Evolutionary conservation across 1,140 invertebrate genomes (phyloP).

Genomic region (Teleopsis dalmanni): DNA sequence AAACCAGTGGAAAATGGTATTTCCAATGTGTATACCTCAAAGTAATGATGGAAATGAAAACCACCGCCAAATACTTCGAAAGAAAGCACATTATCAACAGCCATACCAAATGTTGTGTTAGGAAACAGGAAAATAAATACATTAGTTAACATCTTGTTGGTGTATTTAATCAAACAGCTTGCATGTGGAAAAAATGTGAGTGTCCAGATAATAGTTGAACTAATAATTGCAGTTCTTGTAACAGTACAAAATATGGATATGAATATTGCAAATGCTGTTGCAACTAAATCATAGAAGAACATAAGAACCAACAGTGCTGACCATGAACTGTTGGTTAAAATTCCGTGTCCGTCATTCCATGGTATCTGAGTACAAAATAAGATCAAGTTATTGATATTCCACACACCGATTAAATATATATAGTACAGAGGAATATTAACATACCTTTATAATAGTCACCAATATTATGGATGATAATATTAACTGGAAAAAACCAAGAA

Average conservation of each 20-base stretch:
- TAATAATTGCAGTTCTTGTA: conserved; percentile 10
- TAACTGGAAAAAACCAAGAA: no score
- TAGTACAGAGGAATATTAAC: no score
- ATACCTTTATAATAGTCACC: no score
- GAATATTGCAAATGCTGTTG: conserved; percentile 18
- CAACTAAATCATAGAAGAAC: conserved; percentile 14
- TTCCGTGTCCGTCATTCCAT: conserved; percentile 16
- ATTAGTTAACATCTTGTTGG: conserved; percentile 2
- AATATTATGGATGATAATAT: no score
- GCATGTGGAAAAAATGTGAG: conserved; percentile 22
- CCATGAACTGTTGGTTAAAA: conserved; percentile 20
- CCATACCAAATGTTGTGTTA: conserved; percentile 18
- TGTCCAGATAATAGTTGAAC: conserved; percentile 20
- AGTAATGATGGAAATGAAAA: neutral
- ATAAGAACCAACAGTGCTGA: conserved; percentile 15
- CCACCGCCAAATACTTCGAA: conserved; percentile 13
- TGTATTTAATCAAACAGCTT: conserved; percentile 15
- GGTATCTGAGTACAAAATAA: conserved; percentile 14
- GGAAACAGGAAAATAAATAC: conserved; percentile 12
- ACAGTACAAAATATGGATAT: conserved; percentile 22
- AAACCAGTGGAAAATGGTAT: neutral
- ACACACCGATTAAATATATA: no score
- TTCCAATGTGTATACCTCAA: neutral
- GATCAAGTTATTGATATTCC: no score
- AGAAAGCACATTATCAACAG: conserved; percentile 15